Percentiles rank a stretch among this genome's conserved stretches.
Evolutionary conservation across 2,113 vertebrate species (phyloP).

Genomic region (Cyanocitta stelleri): DNA sequence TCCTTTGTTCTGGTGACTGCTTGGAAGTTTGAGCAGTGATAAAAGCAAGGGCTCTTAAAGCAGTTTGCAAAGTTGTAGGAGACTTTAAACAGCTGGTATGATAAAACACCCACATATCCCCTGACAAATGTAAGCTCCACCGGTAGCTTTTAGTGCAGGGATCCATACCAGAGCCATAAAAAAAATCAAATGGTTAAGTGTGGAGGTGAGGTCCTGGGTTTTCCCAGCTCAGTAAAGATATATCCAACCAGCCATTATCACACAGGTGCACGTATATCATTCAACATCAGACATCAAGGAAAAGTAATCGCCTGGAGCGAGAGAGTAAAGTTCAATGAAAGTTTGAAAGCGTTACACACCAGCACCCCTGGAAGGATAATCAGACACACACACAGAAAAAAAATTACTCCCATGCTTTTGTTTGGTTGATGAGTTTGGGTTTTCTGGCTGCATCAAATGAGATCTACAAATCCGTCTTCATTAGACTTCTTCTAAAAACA

Average conservation of each 20-base stretch:
- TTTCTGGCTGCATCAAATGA: constrained; percentile 66
- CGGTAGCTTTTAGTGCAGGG: constrained; percentile 52
- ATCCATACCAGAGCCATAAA: constrained; percentile 24
- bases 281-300: constrained; percentile 24
- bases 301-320: constrained; percentile 10
- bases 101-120: constrained; percentile 59
- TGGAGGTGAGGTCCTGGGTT: constrained; percentile 13
- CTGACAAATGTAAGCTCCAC: constrained; percentile 58
- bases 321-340: constrained; percentile 64
- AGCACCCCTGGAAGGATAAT: constrained; percentile 58
- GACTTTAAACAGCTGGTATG: constrained; percentile 64
- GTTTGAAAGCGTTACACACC: constrained; percentile 53
- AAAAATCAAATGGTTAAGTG: constrained; percentile 19
- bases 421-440: constrained; percentile 67
- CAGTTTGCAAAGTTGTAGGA: constrained; percentile 55
- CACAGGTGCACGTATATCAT: constrained; percentile 26
- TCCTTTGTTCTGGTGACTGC: constrained; percentile 42
- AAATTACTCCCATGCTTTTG: constrained; percentile 45
- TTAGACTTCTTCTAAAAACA: constrained; percentile 68
- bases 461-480: constrained; percentile 73
- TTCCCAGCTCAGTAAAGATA: constrained; percentile 21
- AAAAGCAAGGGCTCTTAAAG: constrained; percentile 51
- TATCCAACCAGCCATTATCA: constrained; percentile 16
- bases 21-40: constrained; percentile 51
- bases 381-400: background rate